phyloP scores from a whole-genome alignment of 2,113 vertebrate species.

The Aleadryas rufinucha region DNA sequence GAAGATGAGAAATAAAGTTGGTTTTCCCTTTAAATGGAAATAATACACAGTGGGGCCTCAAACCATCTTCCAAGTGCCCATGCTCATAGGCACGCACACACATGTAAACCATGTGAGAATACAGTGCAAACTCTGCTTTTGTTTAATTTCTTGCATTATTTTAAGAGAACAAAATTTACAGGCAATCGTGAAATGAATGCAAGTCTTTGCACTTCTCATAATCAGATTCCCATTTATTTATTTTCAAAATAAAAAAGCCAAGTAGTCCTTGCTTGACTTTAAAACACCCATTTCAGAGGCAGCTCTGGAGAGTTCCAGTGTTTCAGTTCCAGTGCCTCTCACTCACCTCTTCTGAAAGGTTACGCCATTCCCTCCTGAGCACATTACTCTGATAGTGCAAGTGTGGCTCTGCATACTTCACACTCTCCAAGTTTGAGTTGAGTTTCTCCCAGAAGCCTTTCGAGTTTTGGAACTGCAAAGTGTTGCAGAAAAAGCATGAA shows the following conservation, averaged over 20 bases:
- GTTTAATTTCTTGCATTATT: background rate
- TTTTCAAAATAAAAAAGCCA: background rate
- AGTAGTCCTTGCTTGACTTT: background rate
- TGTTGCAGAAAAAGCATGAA: background rate
- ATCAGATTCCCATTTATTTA: background rate
- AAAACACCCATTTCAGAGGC: background rate
- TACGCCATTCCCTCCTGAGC: conserved; percentile 76
- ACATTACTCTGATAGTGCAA: conserved; percentile 75
- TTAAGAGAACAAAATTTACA: background rate
- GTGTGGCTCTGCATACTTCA: conserved; percentile 78
- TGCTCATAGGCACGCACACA: background rate
- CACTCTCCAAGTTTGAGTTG: conserved; percentile 81
- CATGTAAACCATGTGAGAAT: background rate
- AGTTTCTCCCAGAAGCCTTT: conserved; percentile 90
- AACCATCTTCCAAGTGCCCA: background rate
- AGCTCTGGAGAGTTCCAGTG: background rate
- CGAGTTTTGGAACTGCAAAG: conserved; percentile 71
- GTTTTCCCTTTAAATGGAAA: background rate
- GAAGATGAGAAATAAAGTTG: background rate
- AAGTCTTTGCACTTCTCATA: background rate
- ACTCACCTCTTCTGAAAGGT: conserved; percentile 71
- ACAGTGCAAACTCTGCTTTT: background rate
- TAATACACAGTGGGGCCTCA: background rate
- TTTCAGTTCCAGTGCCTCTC: background rate
- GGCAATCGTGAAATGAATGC: background rate